A percentile compares a stretch with the other conserved stretches of the same genome.
phyloP scores from a whole-genome alignment of 1,140 invertebrate genomes.

The Globodera rostochiensis region DNA sequence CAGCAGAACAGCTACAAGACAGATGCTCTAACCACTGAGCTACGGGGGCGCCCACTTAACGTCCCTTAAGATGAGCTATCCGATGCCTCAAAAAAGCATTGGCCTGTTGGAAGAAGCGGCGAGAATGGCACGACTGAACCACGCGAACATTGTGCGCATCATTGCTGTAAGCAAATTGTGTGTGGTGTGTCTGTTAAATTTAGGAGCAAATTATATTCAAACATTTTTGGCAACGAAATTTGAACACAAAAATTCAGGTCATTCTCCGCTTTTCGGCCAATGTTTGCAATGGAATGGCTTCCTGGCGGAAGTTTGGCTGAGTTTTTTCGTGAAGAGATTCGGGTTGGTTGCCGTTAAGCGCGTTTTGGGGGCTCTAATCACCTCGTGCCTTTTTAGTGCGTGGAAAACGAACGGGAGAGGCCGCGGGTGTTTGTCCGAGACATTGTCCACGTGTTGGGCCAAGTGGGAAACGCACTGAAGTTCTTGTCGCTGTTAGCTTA shows the following conservation, averaged over 20 bases:
- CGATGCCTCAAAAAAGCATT: constrained; percentile 60
- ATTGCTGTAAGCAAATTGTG: constrained; percentile 62
- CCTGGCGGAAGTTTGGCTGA: constrained; percentile 57
- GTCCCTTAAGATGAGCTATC: constrained; percentile 55
- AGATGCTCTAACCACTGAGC: constrained; percentile 30
- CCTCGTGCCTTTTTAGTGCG: constrained; percentile 43
- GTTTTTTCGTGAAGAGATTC: constrained; percentile 57
- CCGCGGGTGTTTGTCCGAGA: constrained; percentile 50
- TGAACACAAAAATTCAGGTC: constrained; percentile 15
- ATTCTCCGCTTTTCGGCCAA: constrained; percentile 58
- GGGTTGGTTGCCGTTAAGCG: constrained; percentile 30
- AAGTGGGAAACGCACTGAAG: constrained; percentile 57
- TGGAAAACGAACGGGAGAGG: constrained; percentile 47
- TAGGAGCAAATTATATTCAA: not conserved
- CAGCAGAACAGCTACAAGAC: constrained; percentile 1
- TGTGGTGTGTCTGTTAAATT: not conserved
- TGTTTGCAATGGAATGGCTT: constrained; percentile 64
- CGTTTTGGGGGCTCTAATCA: constrained; percentile 15
- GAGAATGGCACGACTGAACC: constrained; percentile 53
- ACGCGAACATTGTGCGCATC: constrained; percentile 57
- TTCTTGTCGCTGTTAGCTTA: constrained; percentile 14
- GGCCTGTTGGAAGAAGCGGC: constrained; percentile 60
- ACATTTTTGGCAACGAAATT: no score
- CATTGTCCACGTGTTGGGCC: constrained; percentile 50
- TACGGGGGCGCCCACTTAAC: not conserved